Base-by-base conservation (phyloP, 2,888 invertebrate genomes). In the Alitta virens region DNA sequence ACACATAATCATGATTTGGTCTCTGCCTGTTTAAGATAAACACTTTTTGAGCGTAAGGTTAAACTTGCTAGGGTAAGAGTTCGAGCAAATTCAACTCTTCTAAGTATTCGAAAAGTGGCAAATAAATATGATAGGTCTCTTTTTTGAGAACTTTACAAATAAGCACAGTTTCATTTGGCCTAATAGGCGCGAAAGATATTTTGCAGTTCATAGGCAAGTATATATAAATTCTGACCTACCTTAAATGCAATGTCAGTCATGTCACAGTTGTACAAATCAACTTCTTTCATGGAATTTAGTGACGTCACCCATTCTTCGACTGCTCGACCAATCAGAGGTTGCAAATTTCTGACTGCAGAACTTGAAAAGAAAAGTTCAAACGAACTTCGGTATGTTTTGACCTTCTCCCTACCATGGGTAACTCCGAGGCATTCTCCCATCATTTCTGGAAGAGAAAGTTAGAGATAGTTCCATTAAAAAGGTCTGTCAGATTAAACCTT, bases 291-390 rank as follows among this genome's bases (percentile, higher is more conserved):
- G 1, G 25, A 16, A 23, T 33, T 21, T 23, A 56, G 25, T 5
- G 56, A 56, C 1, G 3, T 14, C 24, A 56, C 24, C 56, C 56
- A 56, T 16, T 56, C 42, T 23, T 56, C 42, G 1, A 21, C 27
- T 23, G 56, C 24, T 18, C 24, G 21, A n/a, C 23, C 18, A 2
- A 56, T 56, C 9, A 43, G n/a, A 16, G 16, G 24, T 5, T 56
- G 56, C 43, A 42, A 43, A 2, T 40, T 9, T 16, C 23, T 40
- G 3, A 43, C 25, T n/a, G 43, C 2, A n/a, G 23, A 42, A 9
- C 42, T 23, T 1, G 56, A 23, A 43, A 56, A 56, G 43, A 42
- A 43, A 14, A n/a, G 43, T 24, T 56, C 56, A 23, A 56, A 56
- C n/a, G 40, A 23, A 2, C 56, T 21, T 56, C 56, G 40, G 56